A percentile compares a stretch with the other conserved stretches of the same genome.
These are phyloP conservation scores for Neotoxoptera formosana DNA, from an alignment of 1,140 invertebrate species.

Conservation along the genomic window DNA sequence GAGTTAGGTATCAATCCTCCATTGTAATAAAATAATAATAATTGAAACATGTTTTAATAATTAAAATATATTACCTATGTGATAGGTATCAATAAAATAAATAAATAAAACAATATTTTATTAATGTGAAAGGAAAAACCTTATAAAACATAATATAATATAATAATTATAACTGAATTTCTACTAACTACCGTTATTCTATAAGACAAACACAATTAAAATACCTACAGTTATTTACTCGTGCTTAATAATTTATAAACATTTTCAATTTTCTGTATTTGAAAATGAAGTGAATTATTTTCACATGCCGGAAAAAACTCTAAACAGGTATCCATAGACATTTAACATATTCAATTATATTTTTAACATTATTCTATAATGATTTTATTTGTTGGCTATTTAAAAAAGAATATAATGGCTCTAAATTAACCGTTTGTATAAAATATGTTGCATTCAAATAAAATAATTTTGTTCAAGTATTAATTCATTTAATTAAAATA, in stretches of 20 bases:
- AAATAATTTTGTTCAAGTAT: not conserved
- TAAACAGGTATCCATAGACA: not conserved
- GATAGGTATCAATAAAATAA: not conserved
- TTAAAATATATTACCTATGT: not conserved
- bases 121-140: too few species aligned
- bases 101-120: not conserved
- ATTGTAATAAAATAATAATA: too few species aligned
- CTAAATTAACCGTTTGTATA: not conserved
- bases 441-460: not conserved
- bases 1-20: not conserved
- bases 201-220: too few species aligned
- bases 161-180: too few species aligned
- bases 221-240: not conserved
- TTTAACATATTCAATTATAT: not conserved
- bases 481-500: too few species aligned
- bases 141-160: too few species aligned
- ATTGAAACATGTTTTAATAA: not conserved
- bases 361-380: not conserved
- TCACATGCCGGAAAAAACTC: not conserved
- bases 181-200: too few species aligned
- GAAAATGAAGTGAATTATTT: not conserved
- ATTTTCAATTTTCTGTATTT: not conserved
- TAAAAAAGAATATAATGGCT: not conserved
- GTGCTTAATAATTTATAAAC: not conserved
- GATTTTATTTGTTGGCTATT: not conserved